phyloP scores from a whole-genome alignment of 2,888 invertebrate species.

The Phaonia tiefii region DNA sequence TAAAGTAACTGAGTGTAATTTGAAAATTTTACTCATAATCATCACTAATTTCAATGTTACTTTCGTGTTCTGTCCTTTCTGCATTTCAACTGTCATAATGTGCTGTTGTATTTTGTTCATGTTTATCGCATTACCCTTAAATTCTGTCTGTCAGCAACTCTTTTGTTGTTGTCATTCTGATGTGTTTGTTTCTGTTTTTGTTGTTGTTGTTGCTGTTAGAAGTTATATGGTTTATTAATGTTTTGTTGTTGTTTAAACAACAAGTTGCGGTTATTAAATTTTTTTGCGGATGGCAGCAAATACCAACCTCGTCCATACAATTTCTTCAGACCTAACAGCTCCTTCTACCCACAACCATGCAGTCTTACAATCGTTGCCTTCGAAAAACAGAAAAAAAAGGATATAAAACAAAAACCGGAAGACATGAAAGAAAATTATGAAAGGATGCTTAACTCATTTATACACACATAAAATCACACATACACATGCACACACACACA shows the following conservation, averaged over 20 bases:
- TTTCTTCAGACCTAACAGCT: too few species aligned
- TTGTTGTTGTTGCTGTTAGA: constrained; percentile 41
- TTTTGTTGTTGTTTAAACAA: constrained; percentile 60
- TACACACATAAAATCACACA: too few species aligned
- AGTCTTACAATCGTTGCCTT: background rate
- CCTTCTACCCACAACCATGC: background rate
- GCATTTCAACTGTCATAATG: too few species aligned
- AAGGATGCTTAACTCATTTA: background rate
- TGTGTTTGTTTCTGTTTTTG: constrained; percentile 30
- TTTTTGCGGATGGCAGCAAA: constrained; percentile 40
- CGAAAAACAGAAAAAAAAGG: background rate
- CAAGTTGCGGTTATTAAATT: constrained; percentile 63
- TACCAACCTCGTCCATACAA: too few species aligned
- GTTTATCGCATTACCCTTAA: too few species aligned
- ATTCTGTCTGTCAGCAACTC: constrained; percentile 21
- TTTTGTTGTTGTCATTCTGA: constrained; percentile 35
- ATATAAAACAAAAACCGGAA: background rate
- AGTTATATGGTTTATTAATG: too few species aligned
- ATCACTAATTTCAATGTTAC: too few species aligned
- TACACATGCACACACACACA: too few species aligned
- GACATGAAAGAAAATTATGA: background rate
- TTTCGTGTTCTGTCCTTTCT: too few species aligned
- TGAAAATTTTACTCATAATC: too few species aligned
- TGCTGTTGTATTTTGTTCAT: too few species aligned
- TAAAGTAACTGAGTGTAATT: too few species aligned